These are phyloP conservation scores for Cephus pygmeus DNA, from an alignment of 2,888 invertebrate species.

Conservation along the genomic window DNA sequence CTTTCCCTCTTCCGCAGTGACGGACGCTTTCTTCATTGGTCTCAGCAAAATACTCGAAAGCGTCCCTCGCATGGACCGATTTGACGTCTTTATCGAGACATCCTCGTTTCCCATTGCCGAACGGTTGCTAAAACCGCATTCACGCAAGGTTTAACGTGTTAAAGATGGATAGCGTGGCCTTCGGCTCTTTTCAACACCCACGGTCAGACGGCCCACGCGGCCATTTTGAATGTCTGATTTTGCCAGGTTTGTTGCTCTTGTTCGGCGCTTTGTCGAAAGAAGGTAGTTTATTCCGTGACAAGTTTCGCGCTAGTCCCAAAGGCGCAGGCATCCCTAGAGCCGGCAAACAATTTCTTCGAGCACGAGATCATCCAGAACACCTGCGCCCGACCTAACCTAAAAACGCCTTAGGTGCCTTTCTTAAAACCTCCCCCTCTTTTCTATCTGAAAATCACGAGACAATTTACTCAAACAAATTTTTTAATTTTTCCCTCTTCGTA, in stretches of 20 bases:
- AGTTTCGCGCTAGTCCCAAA: conserved; percentile 40
- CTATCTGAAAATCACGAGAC: neutral
- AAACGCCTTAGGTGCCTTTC: neutral
- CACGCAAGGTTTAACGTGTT: conserved; percentile 23
- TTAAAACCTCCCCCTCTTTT: neutral
- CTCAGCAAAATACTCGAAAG: neutral
- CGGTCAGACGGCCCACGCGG: conserved; percentile 29
- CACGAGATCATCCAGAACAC: too few relatives aligned
- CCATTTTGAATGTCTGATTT: conserved; percentile 46
- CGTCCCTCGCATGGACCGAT: neutral
- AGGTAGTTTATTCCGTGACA: conserved; percentile 43
- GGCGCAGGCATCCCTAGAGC: conserved; percentile 28
- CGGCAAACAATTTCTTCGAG: neutral
- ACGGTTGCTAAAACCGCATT: conserved; percentile 11
- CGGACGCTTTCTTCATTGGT: neutral
- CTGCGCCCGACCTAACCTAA: too few relatives aligned
- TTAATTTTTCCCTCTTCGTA: neutral
- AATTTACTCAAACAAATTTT: too few relatives aligned
- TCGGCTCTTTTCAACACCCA: conserved; percentile 46
- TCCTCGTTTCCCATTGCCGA: neutral
- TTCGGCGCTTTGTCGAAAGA: conserved; percentile 35
- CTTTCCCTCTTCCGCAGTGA: neutral
- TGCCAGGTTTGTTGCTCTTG: conserved; percentile 34
- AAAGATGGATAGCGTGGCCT: conserved; percentile 31
- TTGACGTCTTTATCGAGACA: neutral